Evolutionary conservation across 2,888 invertebrate species (phyloP).

Genomic region (Bombylius major): DNA sequence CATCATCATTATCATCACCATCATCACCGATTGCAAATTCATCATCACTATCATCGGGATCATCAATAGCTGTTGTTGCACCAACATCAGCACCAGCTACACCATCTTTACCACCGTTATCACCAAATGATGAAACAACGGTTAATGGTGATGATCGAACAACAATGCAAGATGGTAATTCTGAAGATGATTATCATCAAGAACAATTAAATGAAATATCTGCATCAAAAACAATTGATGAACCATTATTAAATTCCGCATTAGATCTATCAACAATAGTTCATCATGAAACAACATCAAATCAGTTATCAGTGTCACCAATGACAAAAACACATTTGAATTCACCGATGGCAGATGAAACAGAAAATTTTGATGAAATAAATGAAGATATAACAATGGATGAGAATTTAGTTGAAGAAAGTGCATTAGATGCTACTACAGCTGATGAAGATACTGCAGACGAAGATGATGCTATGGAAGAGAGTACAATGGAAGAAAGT

Average conservation of each 20-base stretch:
- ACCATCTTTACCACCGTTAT: background rate
- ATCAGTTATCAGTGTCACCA: background rate
- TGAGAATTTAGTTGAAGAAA: too few relatives aligned
- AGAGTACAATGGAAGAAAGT: too few relatives aligned
- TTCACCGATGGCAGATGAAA: background rate
- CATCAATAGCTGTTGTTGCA: slow-evolving; percentile 14
- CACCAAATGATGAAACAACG: slow-evolving; percentile 15
- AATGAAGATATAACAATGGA: background rate
- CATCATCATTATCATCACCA: slow-evolving; percentile 16
- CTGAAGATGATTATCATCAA: too few relatives aligned
- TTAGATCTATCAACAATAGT: background rate
- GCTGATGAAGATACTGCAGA: background rate
- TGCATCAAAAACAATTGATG: slow-evolving; percentile 1
- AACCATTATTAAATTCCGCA: slow-evolving; percentile 2
- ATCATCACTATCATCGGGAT: slow-evolving; percentile 9
- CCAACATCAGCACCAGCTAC: slow-evolving; percentile 10
- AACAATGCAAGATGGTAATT: too few relatives aligned
- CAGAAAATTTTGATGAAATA: background rate
- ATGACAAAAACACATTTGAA: background rate
- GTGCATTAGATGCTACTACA: background rate
- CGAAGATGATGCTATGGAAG: too few relatives aligned
- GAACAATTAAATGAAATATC: slow-evolving; percentile 13
- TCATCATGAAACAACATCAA: background rate
- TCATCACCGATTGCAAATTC: slow-evolving; percentile 24
- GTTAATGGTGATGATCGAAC: background rate